Evolutionary conservation across 2,797 vertebrate species (phyloP), one percentile per base, ranked within the genome.

Genomic region (Cygnus olor): DNA sequence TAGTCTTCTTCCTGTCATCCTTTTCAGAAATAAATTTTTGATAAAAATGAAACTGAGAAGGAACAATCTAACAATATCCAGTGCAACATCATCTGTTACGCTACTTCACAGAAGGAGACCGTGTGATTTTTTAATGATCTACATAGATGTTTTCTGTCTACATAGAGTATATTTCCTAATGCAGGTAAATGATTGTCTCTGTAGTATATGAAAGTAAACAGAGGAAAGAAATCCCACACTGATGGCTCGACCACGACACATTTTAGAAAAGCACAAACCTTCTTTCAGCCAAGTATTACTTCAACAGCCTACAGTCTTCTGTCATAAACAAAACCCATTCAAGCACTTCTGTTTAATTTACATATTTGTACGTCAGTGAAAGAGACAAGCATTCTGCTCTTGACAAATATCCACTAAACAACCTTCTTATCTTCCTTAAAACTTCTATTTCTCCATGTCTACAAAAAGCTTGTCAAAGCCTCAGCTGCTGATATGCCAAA

Each of bases 381-480:
- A 95, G 80, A 92, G 69, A 90, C 15, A 85, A 53, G 65, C 42
- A 69, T 83, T 96, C 76, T 85, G 57, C 78, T 85, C 57, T 60
- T 86, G 73, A 80, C 76, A 94, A 92, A 89, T 57, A 95, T 16
- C 58, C 87, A 73, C 76, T 51, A 89, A 95, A 88, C 56, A 94
- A 57, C 38, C 45, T 84, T 88, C 42, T 94, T 63, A 85, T 77
- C 85, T 82, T 94, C 40, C 45, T 71, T 68, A 58, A 69, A 90
- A 90, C 24, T 78, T 90, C 30, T 53, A 34, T 65, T 92, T 89
- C 66, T 34, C 38, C 53, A 74, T 44, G 71, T 74, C 79, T 85
- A 89, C 84, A 90, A 89, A 95, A 93, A 71, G 42, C 54, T 72
- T 89, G 78, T 84, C 80, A 69, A 74, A 68, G n/a, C 38, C 68